phyloP scores from a whole-genome alignment of 2,797 vertebrate species.

The Hoplostethus atlanticus region DNA sequence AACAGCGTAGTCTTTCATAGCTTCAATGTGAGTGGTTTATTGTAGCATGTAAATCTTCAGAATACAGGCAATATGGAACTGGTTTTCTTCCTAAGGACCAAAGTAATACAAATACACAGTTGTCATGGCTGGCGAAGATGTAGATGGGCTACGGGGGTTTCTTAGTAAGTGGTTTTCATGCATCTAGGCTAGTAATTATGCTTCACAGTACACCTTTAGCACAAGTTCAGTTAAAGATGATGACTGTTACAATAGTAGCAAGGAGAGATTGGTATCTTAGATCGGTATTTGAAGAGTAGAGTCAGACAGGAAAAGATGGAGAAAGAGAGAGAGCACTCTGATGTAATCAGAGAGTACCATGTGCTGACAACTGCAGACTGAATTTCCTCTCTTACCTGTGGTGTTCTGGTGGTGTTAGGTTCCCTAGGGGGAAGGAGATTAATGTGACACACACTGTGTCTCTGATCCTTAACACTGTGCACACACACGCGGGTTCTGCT shows the following conservation, averaged over 20 bases:
- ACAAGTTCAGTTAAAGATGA: background rate
- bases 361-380: conserved; percentile 55
- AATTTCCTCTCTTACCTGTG: conserved; percentile 70
- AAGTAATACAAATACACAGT: background rate
- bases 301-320: background rate
- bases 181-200: too few species aligned
- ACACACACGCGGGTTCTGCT: conserved; percentile 52
- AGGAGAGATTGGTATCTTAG: too few species aligned
- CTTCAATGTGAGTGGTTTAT: background rate
- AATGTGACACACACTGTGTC: conserved; percentile 66
- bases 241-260: background rate
- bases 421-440: conserved; percentile 69
- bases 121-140: background rate
- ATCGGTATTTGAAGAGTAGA: conserved; percentile 14
- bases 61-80: conserved; percentile 6
- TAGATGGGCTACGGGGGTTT: background rate
- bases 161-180: background rate
- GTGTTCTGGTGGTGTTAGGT: conserved; percentile 63
- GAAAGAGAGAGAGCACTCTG: conserved; percentile 2
- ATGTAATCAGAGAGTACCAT: conserved; percentile 29
- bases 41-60: conserved; percentile 11
- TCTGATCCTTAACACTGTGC: conserved; percentile 66
- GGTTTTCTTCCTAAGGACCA: conserved; percentile 4
- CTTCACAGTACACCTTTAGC: too few species aligned
- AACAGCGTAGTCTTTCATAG: conserved; percentile 3